Base-by-base conservation (phyloP, 2,888 invertebrate genomes). In the Melikaiella ostensackeni region DNA sequence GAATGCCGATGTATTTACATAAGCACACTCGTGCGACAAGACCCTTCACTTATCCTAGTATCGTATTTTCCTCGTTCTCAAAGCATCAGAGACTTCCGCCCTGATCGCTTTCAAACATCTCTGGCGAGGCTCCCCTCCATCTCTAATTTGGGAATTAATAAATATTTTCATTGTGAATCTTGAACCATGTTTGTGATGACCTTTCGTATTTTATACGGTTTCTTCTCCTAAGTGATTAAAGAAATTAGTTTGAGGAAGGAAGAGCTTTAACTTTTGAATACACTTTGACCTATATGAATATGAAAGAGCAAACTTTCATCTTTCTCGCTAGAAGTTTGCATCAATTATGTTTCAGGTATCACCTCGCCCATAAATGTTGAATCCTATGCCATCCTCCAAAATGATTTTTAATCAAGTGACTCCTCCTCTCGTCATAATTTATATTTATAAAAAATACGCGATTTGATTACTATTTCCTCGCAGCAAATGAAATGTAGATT, bases 1-100 rank as follows among this genome's bases (percentile, higher is more conserved):
- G 35, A 66, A 75, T 62, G 46, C 27, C 63, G 66, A 66, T 66
- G 46, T 63, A 63, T 66, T 75, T 55, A 57, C 63, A 55, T 64
- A 75, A 64, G 75, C 66, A 57, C 57, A 64, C 64, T 75, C 50
- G 57, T 35, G 33, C 75, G 27, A 50, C 55, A 64, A 57, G 63
- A 75, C 64, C 55, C 75, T 57, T 63, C 63, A 64, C 63, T 46
- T 50, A 62, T 30, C 73, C 57, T n/a, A 46, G 42, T 59, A 73
- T 73, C 70, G 61, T 62, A 73, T 73, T 62, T 73, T 70, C 42
- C 33, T 42, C 75, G 55, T 50, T 73, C 33, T 64, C 64, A 50
- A 62, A 64, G 55, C 75, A 64, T 63, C 76, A 62, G 21, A 46
- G 42, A 50, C 27, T 70, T 70, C 30, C 70, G 70, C 50, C 55